phyloP scores from a whole-genome alignment of 37 sponge, comb jelly and placozoan genomes.

The Bolinopsis microptera region DNA sequence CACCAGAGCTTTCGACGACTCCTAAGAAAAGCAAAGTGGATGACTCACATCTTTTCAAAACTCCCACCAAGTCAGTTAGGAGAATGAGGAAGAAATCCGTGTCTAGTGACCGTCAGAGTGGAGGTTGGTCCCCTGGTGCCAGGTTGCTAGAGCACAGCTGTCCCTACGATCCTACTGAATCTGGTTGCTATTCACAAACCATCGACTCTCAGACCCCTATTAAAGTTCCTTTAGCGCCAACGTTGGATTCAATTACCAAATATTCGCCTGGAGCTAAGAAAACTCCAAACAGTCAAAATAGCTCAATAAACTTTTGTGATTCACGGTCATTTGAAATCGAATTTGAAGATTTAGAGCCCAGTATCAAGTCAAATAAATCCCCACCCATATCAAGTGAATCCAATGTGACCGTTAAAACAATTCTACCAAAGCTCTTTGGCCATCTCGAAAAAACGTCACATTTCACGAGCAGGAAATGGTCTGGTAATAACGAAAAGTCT shows the following conservation, averaged over 20 bases:
- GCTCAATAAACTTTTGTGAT: background rate
- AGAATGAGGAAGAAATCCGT: constrained; percentile 21
- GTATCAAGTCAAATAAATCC: background rate
- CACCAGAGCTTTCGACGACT: background rate
- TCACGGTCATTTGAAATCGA: constrained; percentile 11
- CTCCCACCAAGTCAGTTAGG: constrained; percentile 24
- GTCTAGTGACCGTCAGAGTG: constrained; percentile 5
- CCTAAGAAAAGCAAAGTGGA: constrained; percentile 23
- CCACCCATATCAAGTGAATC: background rate
- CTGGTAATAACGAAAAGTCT: no score
- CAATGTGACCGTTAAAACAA: background rate
- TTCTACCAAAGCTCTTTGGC: background rate
- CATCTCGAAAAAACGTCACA: background rate
- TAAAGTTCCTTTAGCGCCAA: background rate
- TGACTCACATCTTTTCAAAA: constrained; percentile 47
- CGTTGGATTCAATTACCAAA: constrained; percentile 16
- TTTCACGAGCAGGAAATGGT: no score
- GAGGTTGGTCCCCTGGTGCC: constrained; percentile 23
- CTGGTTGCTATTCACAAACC: constrained; percentile 39
- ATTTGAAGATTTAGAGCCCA: background rate
- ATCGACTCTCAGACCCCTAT: background rate
- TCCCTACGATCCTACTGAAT: constrained; percentile 62
- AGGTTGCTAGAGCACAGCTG: background rate
- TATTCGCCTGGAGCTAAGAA: background rate
- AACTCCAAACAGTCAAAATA: background rate